Conservation (phyloP, 2,888 invertebrate genomes). For the Drosophila kuntzei region DNA sequence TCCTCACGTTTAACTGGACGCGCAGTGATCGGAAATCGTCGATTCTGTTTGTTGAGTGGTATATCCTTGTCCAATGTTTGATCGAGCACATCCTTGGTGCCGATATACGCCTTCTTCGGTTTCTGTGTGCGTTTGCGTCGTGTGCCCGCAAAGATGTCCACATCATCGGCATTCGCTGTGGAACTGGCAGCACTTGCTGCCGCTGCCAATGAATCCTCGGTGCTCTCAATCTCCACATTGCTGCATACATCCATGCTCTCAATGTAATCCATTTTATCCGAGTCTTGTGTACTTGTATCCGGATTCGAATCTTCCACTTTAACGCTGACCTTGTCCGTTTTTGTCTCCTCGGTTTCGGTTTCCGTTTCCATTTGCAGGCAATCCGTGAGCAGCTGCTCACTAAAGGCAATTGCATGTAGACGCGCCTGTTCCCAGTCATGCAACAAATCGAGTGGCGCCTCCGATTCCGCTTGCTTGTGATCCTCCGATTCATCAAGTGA, state of each 20-base stretch:
- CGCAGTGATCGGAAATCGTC: constrained; percentile 87
- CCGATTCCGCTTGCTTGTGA: constrained; percentile 60
- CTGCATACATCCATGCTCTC: constrained; percentile 84
- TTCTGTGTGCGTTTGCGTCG: constrained; percentile 75
- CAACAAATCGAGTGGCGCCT: constrained; percentile 81
- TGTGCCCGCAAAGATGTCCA: constrained; percentile 47
- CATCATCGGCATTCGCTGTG: constrained; percentile 61
- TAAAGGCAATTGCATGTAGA: constrained; percentile 86
- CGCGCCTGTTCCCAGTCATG: constrained; percentile 87
- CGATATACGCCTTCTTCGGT: constrained; percentile 74
- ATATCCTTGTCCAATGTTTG: constrained; percentile 82
- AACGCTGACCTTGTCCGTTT: constrained; percentile 22
- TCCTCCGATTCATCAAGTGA: constrained; percentile 78
- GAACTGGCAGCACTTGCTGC: constrained; percentile 45
- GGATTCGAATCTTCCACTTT: constrained; percentile 65
- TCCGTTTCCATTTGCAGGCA: constrained; percentile 52
- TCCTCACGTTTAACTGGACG: constrained; percentile 88
- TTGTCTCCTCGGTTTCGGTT: constrained; percentile 6
- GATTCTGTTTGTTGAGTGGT: constrained; percentile 87
- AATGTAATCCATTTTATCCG: constrained; percentile 81
- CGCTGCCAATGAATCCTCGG: constrained; percentile 72
- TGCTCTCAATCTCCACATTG: constrained; percentile 83
- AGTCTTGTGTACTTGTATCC: constrained; percentile 70
- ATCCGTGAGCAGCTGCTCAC: constrained; percentile 64
- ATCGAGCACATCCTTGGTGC: constrained; percentile 80